phyloP scores from a whole-genome alignment of 2,113 vertebrate species.

The Caranx ignobilis region DNA sequence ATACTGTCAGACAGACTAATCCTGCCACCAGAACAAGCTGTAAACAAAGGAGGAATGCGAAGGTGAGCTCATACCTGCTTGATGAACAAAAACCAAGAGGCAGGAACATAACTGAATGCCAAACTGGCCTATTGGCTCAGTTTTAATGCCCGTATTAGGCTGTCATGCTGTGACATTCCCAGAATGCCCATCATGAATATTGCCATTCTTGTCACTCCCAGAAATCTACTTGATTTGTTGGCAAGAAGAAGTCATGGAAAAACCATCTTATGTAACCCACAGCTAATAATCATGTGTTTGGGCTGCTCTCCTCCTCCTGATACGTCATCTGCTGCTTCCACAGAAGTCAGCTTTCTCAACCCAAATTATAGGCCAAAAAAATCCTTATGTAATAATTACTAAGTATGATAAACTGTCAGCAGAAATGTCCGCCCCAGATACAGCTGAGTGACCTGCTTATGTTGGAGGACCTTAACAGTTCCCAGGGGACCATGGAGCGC shows the following conservation, averaged over 20 bases:
- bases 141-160: slow-evolving; percentile 44
- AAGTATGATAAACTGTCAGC: slow-evolving; percentile 50
- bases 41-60: slow-evolving; percentile 54
- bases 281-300: slow-evolving; percentile 48
- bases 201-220: slow-evolving; percentile 17
- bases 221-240: slow-evolving; percentile 1
- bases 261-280: slow-evolving; percentile 34
- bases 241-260: slow-evolving; percentile 25
- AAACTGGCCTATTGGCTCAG: slow-evolving; percentile 40
- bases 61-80: slow-evolving; percentile 35
- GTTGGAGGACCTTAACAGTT: slow-evolving; percentile 23
- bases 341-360: slow-evolving; percentile 47
- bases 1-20: slow-evolving; percentile 50
- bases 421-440: slow-evolving; percentile 45
- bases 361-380: slow-evolving; percentile 68
- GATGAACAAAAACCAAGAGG: slow-evolving; percentile 41
- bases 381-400: slow-evolving; percentile 59
- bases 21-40: slow-evolving; percentile 26
- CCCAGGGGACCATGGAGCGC: slow-evolving; percentile 24
- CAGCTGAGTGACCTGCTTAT: slow-evolving; percentile 32
- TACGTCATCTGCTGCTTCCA: slow-evolving; percentile 43
- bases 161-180: not conserved
- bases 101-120: slow-evolving; percentile 24
- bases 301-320: slow-evolving; percentile 6
- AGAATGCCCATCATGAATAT: not conserved